These are phyloP conservation scores for Pachyrhynchus sulphureomaculatus DNA, from an alignment of 1,140 invertebrate species.

Conservation along the genomic window DNA sequence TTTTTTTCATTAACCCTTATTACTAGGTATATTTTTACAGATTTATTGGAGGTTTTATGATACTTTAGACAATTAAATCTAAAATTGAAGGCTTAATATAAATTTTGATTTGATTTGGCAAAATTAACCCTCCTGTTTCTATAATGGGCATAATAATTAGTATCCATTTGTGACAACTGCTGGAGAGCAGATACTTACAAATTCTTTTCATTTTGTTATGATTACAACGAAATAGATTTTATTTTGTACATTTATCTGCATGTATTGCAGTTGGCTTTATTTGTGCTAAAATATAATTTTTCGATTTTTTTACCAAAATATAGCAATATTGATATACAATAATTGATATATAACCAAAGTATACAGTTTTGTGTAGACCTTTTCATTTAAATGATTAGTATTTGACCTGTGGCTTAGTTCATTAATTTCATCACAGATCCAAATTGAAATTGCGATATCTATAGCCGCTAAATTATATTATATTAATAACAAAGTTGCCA, in stretches of 20 bases:
- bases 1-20: too few relatives aligned
- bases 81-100: background rate
- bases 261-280: slow-evolving; percentile 27
- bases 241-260: slow-evolving; percentile 44
- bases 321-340: slow-evolving; percentile 39
- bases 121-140: slow-evolving; percentile 1
- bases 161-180: background rate
- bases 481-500: slow-evolving; percentile 13
- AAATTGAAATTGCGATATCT: slow-evolving; percentile 25
- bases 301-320: slow-evolving; percentile 47
- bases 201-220: background rate
- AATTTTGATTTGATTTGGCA: background rate
- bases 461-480: slow-evolving; percentile 6
- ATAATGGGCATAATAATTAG: background rate
- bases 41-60: too few relatives aligned
- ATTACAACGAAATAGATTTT: slow-evolving; percentile 30
- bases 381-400: slow-evolving; percentile 31
- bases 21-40: too few relatives aligned
- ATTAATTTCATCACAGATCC: slow-evolving; percentile 38
- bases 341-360: slow-evolving; percentile 23
- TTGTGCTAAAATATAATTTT: slow-evolving; percentile 50
- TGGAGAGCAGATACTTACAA: background rate
- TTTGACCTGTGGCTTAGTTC: slow-evolving; percentile 40
- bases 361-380: slow-evolving; percentile 44
- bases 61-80: background rate